Conservation (phyloP, 2,113 vertebrate species). For the Neolamprologus cancellatus region DNA sequence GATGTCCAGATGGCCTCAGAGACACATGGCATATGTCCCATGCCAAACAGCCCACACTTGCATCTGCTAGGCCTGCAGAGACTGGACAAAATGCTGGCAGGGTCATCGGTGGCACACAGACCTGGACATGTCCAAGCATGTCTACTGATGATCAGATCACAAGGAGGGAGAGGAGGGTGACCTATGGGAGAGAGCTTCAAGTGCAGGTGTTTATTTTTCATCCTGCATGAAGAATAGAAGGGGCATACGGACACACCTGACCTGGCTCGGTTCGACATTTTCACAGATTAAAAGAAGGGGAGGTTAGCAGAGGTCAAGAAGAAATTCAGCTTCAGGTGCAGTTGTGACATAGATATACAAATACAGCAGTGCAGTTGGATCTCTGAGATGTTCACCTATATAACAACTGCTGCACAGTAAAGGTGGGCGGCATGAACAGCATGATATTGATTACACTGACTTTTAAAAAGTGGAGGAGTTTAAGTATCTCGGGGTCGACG, state of each 20-base stretch:
- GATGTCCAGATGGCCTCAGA: constrained; percentile 29
- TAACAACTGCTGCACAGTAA: not conserved
- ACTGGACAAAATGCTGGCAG: not conserved
- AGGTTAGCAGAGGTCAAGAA: not conserved
- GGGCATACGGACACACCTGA: not conserved
- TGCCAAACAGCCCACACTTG: not conserved
- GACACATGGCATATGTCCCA: constrained; percentile 18
- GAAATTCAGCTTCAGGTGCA: not conserved
- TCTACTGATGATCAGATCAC: constrained; percentile 1
- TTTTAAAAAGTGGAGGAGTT: not conserved
- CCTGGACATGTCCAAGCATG: constrained; percentile 8
- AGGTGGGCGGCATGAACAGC: not conserved
- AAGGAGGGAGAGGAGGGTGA: not conserved
- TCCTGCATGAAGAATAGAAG: not conserved
- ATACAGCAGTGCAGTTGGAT: not conserved
- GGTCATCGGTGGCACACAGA: not conserved
- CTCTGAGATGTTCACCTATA: not conserved
- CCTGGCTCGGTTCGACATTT: not conserved
- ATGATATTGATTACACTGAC: not conserved
- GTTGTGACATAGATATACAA: not conserved
- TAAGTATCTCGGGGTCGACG: not conserved
- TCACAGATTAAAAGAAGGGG: not conserved
- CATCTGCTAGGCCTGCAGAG: constrained; percentile 12
- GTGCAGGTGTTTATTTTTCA: not conserved
- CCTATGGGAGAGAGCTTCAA: not conserved